Evolutionary conservation across 2,113 vertebrate species (phyloP).

Genomic region (Gadus macrocephalus): DNA sequence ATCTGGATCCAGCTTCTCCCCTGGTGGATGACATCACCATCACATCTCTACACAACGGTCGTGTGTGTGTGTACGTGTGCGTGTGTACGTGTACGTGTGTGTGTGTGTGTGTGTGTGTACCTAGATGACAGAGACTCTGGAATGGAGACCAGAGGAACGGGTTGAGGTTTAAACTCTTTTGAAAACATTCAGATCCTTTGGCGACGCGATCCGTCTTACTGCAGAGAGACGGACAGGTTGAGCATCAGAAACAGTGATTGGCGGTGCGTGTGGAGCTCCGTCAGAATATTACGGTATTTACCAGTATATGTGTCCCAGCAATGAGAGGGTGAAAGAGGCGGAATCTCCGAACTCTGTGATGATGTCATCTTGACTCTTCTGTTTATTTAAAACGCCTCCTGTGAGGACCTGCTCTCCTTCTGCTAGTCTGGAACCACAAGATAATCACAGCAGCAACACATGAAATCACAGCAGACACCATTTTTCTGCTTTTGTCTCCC

Average conservation of each 20-base stretch:
- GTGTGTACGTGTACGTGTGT: too few species aligned
- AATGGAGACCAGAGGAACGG: slow-evolving; percentile 98
- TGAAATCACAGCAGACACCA: too few species aligned
- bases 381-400: slow-evolving; percentile 96
- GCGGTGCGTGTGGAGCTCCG: too few species aligned
- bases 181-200: slow-evolving; percentile 99
- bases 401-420: slow-evolving; percentile 97
- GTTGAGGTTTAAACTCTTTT: slow-evolving; percentile 97
- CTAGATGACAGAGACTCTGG: slow-evolving; percentile 96
- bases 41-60: neutral
- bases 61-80: slow-evolving; percentile 30
- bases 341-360: slow-evolving; percentile 97
- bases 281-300: too few species aligned
- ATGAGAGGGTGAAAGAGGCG: slow-evolving; percentile 91
- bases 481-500: too few species aligned
- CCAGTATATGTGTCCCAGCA: slow-evolving; percentile 93
- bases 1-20: slow-evolving; percentile 97
- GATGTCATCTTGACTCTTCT: slow-evolving; percentile 97
- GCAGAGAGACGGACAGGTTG: slow-evolving; percentile 17
- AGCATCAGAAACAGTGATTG: neutral
- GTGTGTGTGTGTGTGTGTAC: slow-evolving; percentile 61
- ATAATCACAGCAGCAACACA: too few species aligned
- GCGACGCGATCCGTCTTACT: slow-evolving; percentile 69
- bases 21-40: slow-evolving; percentile 56
- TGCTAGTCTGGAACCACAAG: slow-evolving; percentile 78